A percentile compares a stretch with the other conserved stretches of the same genome.
phyloP scores from a whole-genome alignment of 2,888 invertebrate genomes.

The Xylophagus ater region DNA sequence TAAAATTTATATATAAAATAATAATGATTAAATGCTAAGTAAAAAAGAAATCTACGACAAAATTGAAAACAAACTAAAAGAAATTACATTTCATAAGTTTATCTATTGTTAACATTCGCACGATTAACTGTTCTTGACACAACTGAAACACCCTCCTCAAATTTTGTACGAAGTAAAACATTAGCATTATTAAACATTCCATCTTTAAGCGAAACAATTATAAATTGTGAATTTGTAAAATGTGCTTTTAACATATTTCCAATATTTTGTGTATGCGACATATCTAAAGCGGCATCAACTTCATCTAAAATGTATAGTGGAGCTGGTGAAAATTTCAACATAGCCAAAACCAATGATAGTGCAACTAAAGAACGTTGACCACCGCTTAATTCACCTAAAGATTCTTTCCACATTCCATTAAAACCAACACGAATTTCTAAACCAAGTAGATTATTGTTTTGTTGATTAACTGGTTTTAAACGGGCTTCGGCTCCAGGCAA shows the following conservation, averaged over 20 bases:
- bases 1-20: too few species aligned
- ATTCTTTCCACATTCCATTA: constrained; percentile 92
- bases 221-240: constrained; percentile 88
- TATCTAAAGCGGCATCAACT: constrained; percentile 95
- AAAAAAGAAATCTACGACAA: too few species aligned
- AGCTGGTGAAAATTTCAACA: constrained; percentile 94
- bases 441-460: constrained; percentile 52
- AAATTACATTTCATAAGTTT: too few species aligned
- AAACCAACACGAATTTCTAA: constrained; percentile 87
- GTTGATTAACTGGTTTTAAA: constrained; percentile 50
- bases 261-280: constrained; percentile 98
- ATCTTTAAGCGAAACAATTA: constrained; percentile 95
- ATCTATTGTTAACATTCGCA: too few species aligned
- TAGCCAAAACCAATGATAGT: constrained; percentile 86
- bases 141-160: constrained; percentile 89
- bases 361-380: constrained; percentile 95
- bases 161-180: constrained; percentile 87
- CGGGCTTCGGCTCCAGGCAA: constrained; percentile 84
- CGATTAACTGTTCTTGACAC: constrained; percentile 55
- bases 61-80: too few species aligned
- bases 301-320: constrained; percentile 98
- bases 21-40: too few species aligned
- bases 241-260: constrained; percentile 87
- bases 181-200: constrained; percentile 99
- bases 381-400: constrained; percentile 88